Conservation (phyloP, 2,113 vertebrate species). For the Aegotheles bennettii region DNA sequence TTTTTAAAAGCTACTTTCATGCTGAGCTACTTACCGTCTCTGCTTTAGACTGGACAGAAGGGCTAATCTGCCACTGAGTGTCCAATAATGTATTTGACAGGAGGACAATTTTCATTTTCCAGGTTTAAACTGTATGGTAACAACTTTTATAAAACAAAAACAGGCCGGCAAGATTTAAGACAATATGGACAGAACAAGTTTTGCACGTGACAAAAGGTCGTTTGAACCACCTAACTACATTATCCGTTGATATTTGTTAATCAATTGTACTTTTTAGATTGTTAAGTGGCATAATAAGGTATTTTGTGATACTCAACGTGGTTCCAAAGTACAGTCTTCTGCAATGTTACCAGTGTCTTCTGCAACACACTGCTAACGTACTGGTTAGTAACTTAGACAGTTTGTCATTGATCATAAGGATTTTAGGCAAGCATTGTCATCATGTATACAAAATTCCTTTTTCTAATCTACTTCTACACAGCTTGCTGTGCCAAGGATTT, state of each 20-base stretch:
- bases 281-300: background rate
- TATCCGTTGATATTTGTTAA: background rate
- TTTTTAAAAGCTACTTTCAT: background rate
- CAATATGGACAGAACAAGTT: background rate
- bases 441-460: background rate
- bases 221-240: background rate
- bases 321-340: background rate
- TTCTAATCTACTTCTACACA: background rate
- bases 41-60: background rate
- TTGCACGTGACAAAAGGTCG: background rate
- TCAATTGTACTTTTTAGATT: background rate
- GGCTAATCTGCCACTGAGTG: constrained; percentile 20
- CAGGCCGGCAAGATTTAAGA: background rate
- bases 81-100: background rate
- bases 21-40: background rate
- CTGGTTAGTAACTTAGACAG: background rate
- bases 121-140: background rate
- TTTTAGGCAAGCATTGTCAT: background rate
- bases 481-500: constrained; percentile 9
- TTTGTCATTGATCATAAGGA: background rate
- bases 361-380: background rate
- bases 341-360: background rate
- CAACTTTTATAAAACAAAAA: background rate
- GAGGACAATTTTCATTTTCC: background rate
- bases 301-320: background rate